phyloP scores from a whole-genome alignment of 2,797 vertebrate genomes.

The Decapterus maruadsi region DNA sequence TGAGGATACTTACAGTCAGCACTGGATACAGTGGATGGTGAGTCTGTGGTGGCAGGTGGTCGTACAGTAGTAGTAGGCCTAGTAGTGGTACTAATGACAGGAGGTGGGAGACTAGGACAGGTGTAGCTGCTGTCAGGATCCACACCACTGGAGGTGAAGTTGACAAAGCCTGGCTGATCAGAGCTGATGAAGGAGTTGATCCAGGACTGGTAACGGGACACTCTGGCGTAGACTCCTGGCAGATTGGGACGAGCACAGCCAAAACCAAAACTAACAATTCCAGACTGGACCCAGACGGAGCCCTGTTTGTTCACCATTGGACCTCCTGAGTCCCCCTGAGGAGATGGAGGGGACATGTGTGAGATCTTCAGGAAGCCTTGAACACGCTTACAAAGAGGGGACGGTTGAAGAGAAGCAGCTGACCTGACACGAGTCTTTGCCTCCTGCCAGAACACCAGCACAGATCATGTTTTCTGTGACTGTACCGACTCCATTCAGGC shows the following conservation, averaged over 20 bases:
- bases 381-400: not conserved
- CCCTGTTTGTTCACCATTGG: conserved; percentile 70
- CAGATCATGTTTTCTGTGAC: conserved; percentile 77
- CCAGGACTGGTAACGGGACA: conserved; percentile 74
- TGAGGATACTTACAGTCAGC: not conserved
- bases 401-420: not conserved
- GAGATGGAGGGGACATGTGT: not conserved
- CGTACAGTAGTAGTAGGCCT: no score
- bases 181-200: conserved; percentile 59
- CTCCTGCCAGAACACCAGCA: conserved; percentile 71
- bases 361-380: not conserved
- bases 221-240: conserved; percentile 77
- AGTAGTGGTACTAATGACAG: not conserved
- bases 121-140: conserved; percentile 57
- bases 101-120: no score
- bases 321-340: conserved; percentile 72
- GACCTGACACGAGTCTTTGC: conserved; percentile 77
- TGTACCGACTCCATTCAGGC: conserved; percentile 9
- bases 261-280: conserved; percentile 73
- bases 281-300: conserved; percentile 74
- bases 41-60: no score
- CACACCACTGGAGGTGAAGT: conserved; percentile 55
- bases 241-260: conserved; percentile 67
- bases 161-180: conserved; percentile 73
- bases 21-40: conserved; percentile 3